Percentiles rank a stretch among this genome's conserved stretches.
Conservation (phyloP, 1,140 invertebrate species). For the Reticulitermes speratus region DNA sequence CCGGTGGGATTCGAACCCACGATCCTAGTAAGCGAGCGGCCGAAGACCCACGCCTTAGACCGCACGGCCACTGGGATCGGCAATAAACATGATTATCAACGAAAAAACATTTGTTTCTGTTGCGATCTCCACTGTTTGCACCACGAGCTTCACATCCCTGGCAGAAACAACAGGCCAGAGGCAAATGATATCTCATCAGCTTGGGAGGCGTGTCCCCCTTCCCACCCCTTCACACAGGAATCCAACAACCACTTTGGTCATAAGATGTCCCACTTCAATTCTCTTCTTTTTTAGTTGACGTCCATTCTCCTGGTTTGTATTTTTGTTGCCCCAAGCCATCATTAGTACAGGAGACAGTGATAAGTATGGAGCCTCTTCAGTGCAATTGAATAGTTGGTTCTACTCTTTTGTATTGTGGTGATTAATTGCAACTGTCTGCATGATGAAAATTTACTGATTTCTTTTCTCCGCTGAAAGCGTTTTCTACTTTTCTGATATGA, state of each 20-base stretch:
- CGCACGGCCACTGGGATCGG: no score
- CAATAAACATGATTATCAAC: no score
- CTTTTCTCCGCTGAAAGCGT: neutral
- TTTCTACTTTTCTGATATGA: slow-evolving; percentile 4
- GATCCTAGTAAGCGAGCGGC: no score
- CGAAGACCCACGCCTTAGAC: no score
- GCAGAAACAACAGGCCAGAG: neutral
- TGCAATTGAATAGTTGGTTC: neutral
- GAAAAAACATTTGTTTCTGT: no score
- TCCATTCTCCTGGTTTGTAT: neutral
- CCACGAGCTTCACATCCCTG: neutral
- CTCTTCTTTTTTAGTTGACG: neutral
- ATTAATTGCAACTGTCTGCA: neutral
- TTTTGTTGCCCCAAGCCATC: slow-evolving; percentile 3
- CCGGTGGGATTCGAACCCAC: no score
- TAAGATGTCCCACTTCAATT: slow-evolving; percentile 16
- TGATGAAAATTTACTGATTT: neutral
- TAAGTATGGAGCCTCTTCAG: neutral
- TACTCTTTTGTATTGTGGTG: neutral
- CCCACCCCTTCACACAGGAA: neutral
- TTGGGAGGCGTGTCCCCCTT: neutral
- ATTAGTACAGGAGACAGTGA: slow-evolving; percentile 11
- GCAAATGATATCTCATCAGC: neutral
- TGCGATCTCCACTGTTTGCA: no score
- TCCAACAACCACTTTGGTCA: slow-evolving; percentile 13